Evolutionary conservation across 2,113 vertebrate species (phyloP).

Genomic region (Microtus richardsoni): DNA sequence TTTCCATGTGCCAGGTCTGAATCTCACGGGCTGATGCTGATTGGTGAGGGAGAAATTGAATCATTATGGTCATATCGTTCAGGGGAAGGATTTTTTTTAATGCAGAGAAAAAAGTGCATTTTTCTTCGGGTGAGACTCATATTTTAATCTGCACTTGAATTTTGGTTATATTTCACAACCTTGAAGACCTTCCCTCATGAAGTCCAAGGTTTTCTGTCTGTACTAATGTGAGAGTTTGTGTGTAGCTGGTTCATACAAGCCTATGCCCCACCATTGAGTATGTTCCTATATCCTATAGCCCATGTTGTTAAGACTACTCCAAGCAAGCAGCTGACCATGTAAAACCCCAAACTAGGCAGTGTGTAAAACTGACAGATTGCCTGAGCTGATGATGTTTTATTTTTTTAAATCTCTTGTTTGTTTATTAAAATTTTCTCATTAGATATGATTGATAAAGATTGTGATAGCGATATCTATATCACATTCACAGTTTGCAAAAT

Average conservation of each 20-base stretch:
- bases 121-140: neutral
- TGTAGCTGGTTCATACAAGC: neutral
- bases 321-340: too few relatives aligned
- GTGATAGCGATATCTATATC: neutral
- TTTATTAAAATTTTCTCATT: slow-evolving; percentile 17
- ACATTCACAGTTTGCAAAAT: neutral
- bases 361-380: neutral
- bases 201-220: neutral
- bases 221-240: neutral
- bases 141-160: slow-evolving; percentile 7
- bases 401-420: neutral
- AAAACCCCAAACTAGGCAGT: neutral
- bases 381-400: neutral
- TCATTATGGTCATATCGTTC: slow-evolving; percentile 35
- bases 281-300: neutral
- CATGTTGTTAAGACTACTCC: neutral
- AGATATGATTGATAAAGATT: slow-evolving; percentile 29
- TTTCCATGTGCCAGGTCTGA: slow-evolving; percentile 82
- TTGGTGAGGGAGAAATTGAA: slow-evolving; percentile 71
- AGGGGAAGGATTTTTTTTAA: slow-evolving; percentile 41
- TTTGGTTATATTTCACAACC: slow-evolving; percentile 14
- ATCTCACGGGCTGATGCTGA: slow-evolving; percentile 47
- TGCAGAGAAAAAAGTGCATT: slow-evolving; percentile 42
- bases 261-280: neutral
- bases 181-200: neutral